Percentiles rank a stretch among this genome's conserved stretches.
phyloP scores from a whole-genome alignment of 2,888 invertebrate species.

The Prosapia bicincta region DNA sequence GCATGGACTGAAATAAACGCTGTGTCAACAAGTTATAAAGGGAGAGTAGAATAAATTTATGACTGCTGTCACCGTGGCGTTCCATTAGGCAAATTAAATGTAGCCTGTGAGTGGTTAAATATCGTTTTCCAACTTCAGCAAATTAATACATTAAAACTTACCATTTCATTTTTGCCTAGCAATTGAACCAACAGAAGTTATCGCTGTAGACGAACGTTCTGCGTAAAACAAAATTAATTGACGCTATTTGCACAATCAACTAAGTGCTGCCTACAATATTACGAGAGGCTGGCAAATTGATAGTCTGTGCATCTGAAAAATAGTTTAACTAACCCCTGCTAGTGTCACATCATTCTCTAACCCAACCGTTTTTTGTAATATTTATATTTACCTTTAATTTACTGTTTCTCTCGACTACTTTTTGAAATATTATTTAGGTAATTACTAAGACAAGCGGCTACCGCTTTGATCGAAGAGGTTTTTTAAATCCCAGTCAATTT shows the following conservation, averaged over 20 bases:
- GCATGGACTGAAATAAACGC: background rate
- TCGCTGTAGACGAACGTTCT: background rate
- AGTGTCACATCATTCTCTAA: no score
- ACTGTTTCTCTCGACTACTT: no score
- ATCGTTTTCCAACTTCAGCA: background rate
- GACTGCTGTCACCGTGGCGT: background rate
- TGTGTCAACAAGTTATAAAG: background rate
- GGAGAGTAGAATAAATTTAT: background rate
- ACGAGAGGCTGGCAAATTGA: no score
- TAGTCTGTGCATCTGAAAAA: no score
- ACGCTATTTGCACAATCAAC: background rate
- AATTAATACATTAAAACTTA: background rate
- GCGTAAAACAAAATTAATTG: background rate
- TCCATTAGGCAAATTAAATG: background rate
- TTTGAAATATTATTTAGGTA: no score
- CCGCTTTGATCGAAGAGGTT: no score
- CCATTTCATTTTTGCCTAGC: background rate
- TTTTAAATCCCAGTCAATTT: no score
- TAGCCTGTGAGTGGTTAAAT: background rate
- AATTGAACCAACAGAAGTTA: background rate
- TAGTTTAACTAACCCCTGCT: no score
- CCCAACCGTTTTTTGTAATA: no score
- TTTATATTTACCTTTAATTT: no score
- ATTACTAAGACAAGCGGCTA: no score
- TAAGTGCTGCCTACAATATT: no score